Conservation (phyloP, 1,140 invertebrate genomes). For the Drosophila tristis region DNA sequence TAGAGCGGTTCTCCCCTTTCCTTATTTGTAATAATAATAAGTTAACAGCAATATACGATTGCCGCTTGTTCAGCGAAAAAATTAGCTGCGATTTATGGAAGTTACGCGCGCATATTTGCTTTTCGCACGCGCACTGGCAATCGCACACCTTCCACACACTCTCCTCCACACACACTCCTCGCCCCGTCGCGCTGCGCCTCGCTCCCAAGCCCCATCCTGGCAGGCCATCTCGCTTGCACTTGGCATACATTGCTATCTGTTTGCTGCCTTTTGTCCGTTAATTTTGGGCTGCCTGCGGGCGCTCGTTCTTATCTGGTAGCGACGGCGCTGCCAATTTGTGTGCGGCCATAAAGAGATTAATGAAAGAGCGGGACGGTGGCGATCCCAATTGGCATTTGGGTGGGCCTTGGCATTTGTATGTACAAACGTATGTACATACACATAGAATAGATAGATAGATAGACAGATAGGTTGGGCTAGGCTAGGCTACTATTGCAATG, state of each 20-base stretch:
- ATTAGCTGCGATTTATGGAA: slow-evolving; percentile 41
- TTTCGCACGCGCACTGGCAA: slow-evolving; percentile 61
- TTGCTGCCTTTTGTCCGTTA: slow-evolving; percentile 52
- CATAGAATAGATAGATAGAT: slow-evolving; percentile 6
- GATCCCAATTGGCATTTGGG: slow-evolving; percentile 55
- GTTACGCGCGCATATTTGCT: slow-evolving; percentile 61
- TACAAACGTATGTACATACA: slow-evolving; percentile 3
- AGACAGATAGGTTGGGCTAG: slow-evolving; percentile 5
- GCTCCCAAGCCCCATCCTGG: neutral
- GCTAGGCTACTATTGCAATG: neutral
- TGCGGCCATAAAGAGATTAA: slow-evolving; percentile 64
- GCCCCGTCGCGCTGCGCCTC: neutral
- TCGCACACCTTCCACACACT: neutral
- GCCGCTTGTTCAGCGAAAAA: slow-evolving; percentile 9
- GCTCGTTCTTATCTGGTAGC: slow-evolving; percentile 26
- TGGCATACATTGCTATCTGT: slow-evolving; percentile 61
- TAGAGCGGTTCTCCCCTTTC: slow-evolving; percentile 16
- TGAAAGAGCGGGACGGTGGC: slow-evolving; percentile 45
- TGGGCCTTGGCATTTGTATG: slow-evolving; percentile 31
- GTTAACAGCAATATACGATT: slow-evolving; percentile 19
- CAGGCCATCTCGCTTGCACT: slow-evolving; percentile 32
- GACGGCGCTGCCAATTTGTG: slow-evolving; percentile 44
- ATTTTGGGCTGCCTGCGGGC: slow-evolving; percentile 55
- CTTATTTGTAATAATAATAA: slow-evolving; percentile 49
- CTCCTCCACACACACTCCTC: neutral